Base-by-base conservation (phyloP, 2,888 invertebrate species). In the Acanthacorydalis orientalis region DNA sequence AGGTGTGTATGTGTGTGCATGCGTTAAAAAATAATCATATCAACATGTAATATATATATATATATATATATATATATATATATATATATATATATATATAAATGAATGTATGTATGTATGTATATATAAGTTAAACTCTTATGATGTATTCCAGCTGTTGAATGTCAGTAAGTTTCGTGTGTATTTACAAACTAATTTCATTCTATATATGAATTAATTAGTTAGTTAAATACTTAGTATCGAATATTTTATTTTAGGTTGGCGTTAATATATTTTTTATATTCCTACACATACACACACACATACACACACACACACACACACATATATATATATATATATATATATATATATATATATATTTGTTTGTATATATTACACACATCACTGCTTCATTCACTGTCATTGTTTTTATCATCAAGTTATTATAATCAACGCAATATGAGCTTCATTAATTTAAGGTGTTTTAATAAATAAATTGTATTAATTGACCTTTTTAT, bases 291-390 rank as follows among this genome's bases (percentile, higher is more conserved):
- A 38, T 11, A 38, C n/a, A 38, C 14, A 38, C n/a, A 38, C n/a
- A 38, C n/a, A 38, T 38, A 38, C n/a, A 38, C n/a, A 38, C n/a
- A 38, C n/a, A 38, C n/a, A 38, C n/a, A 38, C n/a, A 38, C n/a
- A 38, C n/a, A 38, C n/a, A 38, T 38, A 38, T n/a, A 38, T 38
- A 38, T 38, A 38, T 38, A 38, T 38, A 38, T 38, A 15, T 38
- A 23, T 38, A 14, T 38, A 38, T 38, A 15, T 38, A 15, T n/a
- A 15, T 15, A 38, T n/a, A 14, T 15, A 14, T 15, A 38, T 38
- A 15, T 12, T 12, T 38, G 12, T 15, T n/a, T 38, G 12, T 14
- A 15, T 38, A 38, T 14, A 38, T 14, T n/a, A n/a, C 14, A 12
- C 14, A 37, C 14, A 12, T 37, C 14, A 37, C 37, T 12, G 12